Percentiles rank a stretch among this genome's conserved stretches.
Evolutionary conservation across 2,797 vertebrate species (phyloP).

Genomic region (Notoglanidium macrostoma): DNA sequence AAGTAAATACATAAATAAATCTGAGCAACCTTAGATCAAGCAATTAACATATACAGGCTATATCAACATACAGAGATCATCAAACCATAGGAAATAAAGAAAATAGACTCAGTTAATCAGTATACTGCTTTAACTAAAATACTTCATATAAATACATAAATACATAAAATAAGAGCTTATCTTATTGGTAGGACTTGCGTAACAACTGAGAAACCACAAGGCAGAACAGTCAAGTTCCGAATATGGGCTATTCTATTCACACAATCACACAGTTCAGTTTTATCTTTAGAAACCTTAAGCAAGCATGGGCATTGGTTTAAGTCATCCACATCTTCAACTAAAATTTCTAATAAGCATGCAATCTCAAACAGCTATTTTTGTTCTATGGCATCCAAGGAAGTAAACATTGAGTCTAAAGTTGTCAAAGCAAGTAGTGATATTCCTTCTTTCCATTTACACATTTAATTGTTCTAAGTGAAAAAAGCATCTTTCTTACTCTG

Average conservation of each 20-base stretch:
- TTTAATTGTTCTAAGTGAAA: neutral
- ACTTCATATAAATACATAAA: neutral
- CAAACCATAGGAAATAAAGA: constrained; percentile 26
- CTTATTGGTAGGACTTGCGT: neutral
- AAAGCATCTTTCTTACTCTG: neutral
- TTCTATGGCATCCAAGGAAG: constrained; percentile 30
- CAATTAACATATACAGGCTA: constrained; percentile 37
- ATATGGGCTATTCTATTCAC: constrained; percentile 60
- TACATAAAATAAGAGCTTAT: constrained; percentile 9
- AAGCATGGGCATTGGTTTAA: constrained; percentile 50
- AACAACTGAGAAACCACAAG: constrained; percentile 39
- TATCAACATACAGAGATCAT: constrained; percentile 2
- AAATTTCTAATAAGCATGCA: constrained; percentile 68
- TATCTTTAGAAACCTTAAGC: constrained; percentile 52
- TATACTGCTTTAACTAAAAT: constrained; percentile 6
- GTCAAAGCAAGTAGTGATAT: constrained; percentile 4
- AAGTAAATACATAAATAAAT: constrained; percentile 28
- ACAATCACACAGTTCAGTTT: constrained; percentile 55
- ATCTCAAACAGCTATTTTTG: constrained; percentile 44
- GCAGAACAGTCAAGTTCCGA: constrained; percentile 40
- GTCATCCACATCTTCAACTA: constrained; percentile 50
- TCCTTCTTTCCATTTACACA: constrained; percentile 4
- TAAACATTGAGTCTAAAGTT: constrained; percentile 57
- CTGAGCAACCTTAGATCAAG: constrained; percentile 31
- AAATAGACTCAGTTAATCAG: neutral